Evolutionary conservation across 2,888 invertebrate genomes (phyloP).

Genomic region (Teleogryllus oceanicus): DNA sequence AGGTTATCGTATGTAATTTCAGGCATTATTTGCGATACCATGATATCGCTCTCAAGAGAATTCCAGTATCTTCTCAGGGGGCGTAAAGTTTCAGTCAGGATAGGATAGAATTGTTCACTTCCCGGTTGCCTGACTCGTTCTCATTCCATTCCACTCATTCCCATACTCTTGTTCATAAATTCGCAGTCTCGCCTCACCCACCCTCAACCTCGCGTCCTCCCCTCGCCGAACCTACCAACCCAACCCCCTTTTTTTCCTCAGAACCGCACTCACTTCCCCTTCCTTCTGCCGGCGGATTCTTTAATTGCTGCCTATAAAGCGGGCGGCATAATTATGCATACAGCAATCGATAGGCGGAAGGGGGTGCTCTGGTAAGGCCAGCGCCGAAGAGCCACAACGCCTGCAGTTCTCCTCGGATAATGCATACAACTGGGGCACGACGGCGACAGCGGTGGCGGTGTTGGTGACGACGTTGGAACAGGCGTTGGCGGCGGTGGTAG

Average conservation of each 20-base stretch:
- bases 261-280: not conserved
- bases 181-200: not conserved
- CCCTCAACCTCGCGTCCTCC: not conserved
- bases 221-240: not conserved
- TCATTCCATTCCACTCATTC: not conserved
- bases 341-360: not conserved
- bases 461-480: not conserved
- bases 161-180: not conserved
- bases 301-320: not conserved
- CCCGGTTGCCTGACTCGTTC: not conserved
- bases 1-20: too few relatives aligned
- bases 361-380: not conserved
- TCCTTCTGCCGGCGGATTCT: not conserved
- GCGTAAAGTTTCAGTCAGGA: too few relatives aligned
- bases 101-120: not conserved
- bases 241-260: not conserved
- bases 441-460: not conserved
- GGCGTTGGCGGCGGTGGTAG: not conserved
- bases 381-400: too few relatives aligned
- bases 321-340: conserved; percentile 2
- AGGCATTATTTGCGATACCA: too few relatives aligned
- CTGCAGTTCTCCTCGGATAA: not conserved
- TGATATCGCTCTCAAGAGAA: too few relatives aligned
- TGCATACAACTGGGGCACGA: not conserved
- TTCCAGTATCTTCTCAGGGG: too few relatives aligned